phyloP scores from a whole-genome alignment of 1,140 invertebrate genomes.

The Heliconius nattereri region DNA sequence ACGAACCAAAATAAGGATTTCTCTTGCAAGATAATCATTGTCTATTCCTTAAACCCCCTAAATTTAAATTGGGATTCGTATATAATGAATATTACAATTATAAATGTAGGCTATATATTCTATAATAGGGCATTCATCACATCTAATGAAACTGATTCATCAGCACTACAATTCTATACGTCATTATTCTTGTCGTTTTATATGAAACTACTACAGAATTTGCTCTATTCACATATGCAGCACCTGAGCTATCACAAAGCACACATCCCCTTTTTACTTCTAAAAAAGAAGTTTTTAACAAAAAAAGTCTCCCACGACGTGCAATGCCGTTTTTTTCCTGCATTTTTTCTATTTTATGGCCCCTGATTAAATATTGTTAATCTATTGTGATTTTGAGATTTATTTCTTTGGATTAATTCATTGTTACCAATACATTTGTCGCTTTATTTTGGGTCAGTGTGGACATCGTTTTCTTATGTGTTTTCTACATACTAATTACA shows the following conservation, averaged over 20 bases:
- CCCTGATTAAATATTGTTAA: slow-evolving; percentile 53
- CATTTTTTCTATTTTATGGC: slow-evolving; percentile 44
- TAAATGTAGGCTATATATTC: not conserved
- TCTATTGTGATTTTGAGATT: slow-evolving; percentile 40
- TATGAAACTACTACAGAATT: slow-evolving; percentile 33
- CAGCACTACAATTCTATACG: slow-evolving; percentile 25
- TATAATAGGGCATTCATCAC: not conserved
- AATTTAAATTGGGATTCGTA: too few relatives aligned
- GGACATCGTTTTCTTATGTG: not conserved
- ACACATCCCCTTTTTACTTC: slow-evolving; percentile 52
- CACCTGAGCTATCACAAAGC: slow-evolving; percentile 63
- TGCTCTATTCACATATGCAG: slow-evolving; percentile 46
- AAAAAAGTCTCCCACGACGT: slow-evolving; percentile 67
- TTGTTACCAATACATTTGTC: slow-evolving; percentile 28
- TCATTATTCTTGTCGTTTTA: slow-evolving; percentile 18
- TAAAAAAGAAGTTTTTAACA: slow-evolving; percentile 59
- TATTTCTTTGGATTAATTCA: slow-evolving; percentile 40
- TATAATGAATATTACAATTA: too few relatives aligned
- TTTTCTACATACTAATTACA: too few relatives aligned
- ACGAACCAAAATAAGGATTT: too few relatives aligned
- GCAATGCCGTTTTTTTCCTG: slow-evolving; percentile 54
- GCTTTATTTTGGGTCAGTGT: slow-evolving; percentile 38
- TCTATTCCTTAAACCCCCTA: too few relatives aligned
- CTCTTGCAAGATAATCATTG: too few relatives aligned
- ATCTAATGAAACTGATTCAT: slow-evolving; percentile 15